Percentiles rank a stretch among this genome's conserved stretches.
phyloP scores from a whole-genome alignment of 2,113 vertebrate genomes.

The Pungitius pungitius region DNA sequence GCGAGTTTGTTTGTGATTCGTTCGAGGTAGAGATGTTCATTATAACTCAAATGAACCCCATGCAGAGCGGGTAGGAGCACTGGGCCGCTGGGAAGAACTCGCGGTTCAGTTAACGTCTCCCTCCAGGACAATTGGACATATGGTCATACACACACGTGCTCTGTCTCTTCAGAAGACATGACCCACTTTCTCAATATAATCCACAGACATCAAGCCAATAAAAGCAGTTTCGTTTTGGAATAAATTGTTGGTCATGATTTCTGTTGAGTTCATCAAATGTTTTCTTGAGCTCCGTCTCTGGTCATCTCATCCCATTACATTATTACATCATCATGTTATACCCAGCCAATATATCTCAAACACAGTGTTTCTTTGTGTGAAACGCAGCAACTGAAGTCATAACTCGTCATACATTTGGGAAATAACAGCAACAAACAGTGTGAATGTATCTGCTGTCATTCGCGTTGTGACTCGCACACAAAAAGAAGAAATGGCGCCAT shows the following conservation, averaged over 20 bases:
- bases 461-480: not conserved
- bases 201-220: not conserved
- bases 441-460: not conserved
- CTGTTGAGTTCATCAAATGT: not conserved
- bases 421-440: not conserved
- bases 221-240: too few relatives aligned
- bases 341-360: too few relatives aligned
- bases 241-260: too few relatives aligned
- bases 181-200: not conserved
- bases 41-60: not conserved
- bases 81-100: not conserved
- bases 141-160: not conserved
- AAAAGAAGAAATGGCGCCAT: not conserved
- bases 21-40: not conserved
- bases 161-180: not conserved
- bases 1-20: not conserved
- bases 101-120: not conserved
- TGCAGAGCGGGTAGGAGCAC: not conserved
- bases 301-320: not conserved
- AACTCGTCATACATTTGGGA: not conserved
- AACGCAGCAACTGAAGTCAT: not conserved
- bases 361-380: too few relatives aligned
- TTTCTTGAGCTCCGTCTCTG: not conserved
- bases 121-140: not conserved
- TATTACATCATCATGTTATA: too few relatives aligned